A percentile compares a stretch with the other conserved stretches of the same genome.
These are phyloP conservation scores for Muscicapa adusta DNA, from an alignment of 2,113 vertebrate species.

Conservation along the genomic window DNA sequence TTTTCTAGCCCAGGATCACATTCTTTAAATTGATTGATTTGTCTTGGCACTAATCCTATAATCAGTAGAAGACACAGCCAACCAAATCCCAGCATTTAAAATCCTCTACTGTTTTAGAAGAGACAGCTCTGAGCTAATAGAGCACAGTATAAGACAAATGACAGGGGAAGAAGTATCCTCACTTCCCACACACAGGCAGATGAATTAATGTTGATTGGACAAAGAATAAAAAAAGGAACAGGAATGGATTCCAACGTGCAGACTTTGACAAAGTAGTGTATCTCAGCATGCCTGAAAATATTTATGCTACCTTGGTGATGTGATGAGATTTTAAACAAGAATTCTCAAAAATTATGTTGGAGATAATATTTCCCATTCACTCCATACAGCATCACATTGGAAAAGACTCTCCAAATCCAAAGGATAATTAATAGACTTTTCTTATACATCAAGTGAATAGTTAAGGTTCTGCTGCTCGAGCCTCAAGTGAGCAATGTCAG, in stretches of 20 bases:
- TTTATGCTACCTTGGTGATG: neutral
- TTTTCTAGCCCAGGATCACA: neutral
- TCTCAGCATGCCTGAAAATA: neutral
- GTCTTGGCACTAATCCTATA: slow-evolving; percentile 3
- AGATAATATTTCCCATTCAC: neutral
- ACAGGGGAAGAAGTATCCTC: neutral
- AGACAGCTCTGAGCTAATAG: neutral
- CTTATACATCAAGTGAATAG: neutral
- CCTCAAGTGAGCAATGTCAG: neutral
- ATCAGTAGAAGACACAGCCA: neutral
- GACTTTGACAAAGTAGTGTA: neutral
- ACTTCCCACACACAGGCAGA: slow-evolving; percentile 4
- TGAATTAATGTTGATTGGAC: neutral
- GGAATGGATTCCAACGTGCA: neutral
- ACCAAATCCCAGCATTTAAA: neutral
- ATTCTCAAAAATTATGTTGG: neutral
- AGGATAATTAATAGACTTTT: neutral
- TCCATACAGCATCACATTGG: neutral
- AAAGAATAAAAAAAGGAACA: neutral
- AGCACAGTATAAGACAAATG: neutral
- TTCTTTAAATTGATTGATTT: slow-evolving; percentile 25
- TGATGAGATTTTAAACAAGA: neutral
- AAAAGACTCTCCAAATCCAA: neutral
- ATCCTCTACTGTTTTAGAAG: neutral
- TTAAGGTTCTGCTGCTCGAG: neutral